Conservation (phyloP, 2,113 vertebrate genomes). For the Channa argus region DNA sequence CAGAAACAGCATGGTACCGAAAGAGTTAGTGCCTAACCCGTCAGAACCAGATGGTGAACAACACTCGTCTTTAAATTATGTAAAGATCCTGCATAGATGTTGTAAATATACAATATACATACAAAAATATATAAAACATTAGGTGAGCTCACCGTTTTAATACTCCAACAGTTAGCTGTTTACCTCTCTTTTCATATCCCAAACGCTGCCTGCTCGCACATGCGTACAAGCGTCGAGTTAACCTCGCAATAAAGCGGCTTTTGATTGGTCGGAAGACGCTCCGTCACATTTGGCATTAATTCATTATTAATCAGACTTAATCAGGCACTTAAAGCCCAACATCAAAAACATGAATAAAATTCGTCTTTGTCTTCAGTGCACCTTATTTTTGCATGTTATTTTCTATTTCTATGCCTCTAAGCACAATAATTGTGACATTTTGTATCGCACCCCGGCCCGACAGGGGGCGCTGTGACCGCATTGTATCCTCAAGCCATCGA, state of each 20-base stretch:
- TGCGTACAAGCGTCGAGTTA: conserved; percentile 30
- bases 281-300: not conserved
- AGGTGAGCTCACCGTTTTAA: conserved; percentile 9
- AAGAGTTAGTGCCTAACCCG: not conserved
- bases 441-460: conserved; percentile 21
- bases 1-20: conserved; percentile 39
- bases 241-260: conserved; percentile 33
- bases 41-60: not conserved
- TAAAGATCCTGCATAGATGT: not conserved
- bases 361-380: no score
- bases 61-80: not conserved
- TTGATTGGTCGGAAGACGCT: conserved; percentile 58
- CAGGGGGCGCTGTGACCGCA: conserved; percentile 20
- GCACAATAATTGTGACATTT: no score
- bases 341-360: no score
- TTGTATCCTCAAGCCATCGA: not conserved
- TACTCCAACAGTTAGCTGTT: conserved; percentile 26
- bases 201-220: conserved; percentile 5
- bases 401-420: not conserved
- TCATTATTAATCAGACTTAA: no score
- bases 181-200: conserved; percentile 38
- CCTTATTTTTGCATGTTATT: not conserved
- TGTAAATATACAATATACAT: fast-evolving
- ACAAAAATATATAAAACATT: fast-evolving
- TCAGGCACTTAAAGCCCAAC: no score